Base-by-base conservation (phyloP, 2,888 invertebrate species). In the Lomographa bimaculata region DNA sequence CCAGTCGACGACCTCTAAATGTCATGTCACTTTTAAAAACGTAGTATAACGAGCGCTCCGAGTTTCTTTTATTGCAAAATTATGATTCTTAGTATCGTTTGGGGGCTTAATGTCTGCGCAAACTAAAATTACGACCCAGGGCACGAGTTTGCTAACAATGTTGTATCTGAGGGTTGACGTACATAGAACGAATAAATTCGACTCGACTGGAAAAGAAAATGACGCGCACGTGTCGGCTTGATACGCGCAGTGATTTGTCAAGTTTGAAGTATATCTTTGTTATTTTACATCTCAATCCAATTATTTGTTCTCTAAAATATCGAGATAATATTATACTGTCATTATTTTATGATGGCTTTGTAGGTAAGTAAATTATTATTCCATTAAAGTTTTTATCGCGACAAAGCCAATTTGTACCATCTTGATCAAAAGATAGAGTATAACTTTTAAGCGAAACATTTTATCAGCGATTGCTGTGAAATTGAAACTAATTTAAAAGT, bases 141-240 rank as follows among this genome's bases (percentile, higher is more conserved):
- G 46, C 66, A 64, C 66, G 64, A 55, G 47, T 59, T 55, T 34
- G 53, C 51, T 52, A 59, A 54, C 64, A 57, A 57, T 61, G 57
- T 65, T 61, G 48, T 37, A 27, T 36, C 26, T 36, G 52, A 48
- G 50, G 57, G 57, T 60, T 64, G 67, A 64, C 59, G 47, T 48
- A 56, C 50, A 56, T 40, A 50, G 52, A 57, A 4, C 14, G 14
- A 14, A 50, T 54, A 50, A 52, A 57, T 17, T 56, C 46, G 36
- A 48, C 50, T 45, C 40, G 38, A 41, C 54, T 47, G 30, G 30
- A 47, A 51, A 47, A 46, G 51, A 61, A 30, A 53, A 57, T 51
- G 37, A 50, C 49, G 49, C 57, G 48, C 50, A 53, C 49, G 49
- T 51, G 48, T 45, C 48, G 29, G 38, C 46, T 43, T 11, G 23